Evolutionary conservation across 1,140 invertebrate species (phyloP).

Genomic region (Anoplolepis gracilipes): DNA sequence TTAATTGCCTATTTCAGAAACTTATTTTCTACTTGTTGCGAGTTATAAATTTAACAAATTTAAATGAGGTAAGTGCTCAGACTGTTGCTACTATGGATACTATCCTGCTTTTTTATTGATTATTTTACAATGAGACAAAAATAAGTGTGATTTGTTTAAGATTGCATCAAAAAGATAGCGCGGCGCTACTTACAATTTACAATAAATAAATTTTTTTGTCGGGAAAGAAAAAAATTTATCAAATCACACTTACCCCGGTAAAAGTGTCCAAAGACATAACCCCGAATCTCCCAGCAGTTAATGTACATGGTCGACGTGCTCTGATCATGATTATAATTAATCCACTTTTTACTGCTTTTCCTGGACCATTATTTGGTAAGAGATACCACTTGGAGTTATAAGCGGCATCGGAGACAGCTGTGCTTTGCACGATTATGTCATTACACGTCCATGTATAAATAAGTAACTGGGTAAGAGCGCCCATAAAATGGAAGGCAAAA

Average conservation of each 20-base stretch:
- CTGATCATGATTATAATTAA: constrained; percentile 54
- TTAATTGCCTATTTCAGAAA: no score
- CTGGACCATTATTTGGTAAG: constrained; percentile 39
- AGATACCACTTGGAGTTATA: constrained; percentile 65
- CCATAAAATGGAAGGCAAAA: constrained; percentile 53
- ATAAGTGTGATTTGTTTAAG: not conserved
- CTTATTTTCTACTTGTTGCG: no score
- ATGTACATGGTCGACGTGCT: constrained; percentile 54
- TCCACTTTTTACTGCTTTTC: constrained; percentile 43
- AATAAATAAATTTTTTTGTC: not conserved
- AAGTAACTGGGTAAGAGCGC: constrained; percentile 58
- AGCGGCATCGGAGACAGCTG: constrained; percentile 45
- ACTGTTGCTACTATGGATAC: not conserved
- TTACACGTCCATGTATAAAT: constrained; percentile 69
- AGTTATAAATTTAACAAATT: not conserved
- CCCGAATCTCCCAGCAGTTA: constrained; percentile 67
- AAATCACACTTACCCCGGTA: constrained; percentile 39
- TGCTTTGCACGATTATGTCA: constrained; percentile 63
- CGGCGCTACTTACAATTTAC: not conserved
- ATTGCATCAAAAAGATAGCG: not conserved
- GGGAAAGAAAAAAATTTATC: not conserved
- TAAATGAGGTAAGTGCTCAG: not conserved
- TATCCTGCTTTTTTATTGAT: not conserved
- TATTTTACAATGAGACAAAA: constrained; percentile 19
- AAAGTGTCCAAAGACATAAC: constrained; percentile 65